Percentiles rank a stretch among this genome's conserved stretches.
phyloP scores from a whole-genome alignment of 1,140 invertebrate genomes.

The Xylocopa sonorina region DNA sequence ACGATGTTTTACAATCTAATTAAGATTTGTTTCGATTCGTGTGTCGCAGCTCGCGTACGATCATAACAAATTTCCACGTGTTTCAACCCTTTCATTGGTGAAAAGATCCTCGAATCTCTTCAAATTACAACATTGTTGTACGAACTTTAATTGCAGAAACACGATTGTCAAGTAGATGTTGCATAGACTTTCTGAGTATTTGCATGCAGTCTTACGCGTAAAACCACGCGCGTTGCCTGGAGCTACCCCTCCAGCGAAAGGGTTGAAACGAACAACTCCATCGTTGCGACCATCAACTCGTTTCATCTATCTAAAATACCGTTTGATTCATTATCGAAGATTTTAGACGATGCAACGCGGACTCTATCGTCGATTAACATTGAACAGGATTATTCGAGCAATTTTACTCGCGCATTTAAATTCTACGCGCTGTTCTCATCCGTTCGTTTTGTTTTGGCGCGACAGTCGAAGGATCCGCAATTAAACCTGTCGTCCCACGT shows the following conservation, averaged over 20 bases:
- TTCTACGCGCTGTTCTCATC: conserved; percentile 13
- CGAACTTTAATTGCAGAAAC: neutral
- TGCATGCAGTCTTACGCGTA: neutral
- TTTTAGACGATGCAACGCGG: conserved; percentile 1
- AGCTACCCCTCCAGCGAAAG: neutral
- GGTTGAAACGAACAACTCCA: neutral
- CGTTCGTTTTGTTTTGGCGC: conserved; percentile 4
- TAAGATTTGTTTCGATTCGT: too few species aligned
- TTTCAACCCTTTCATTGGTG: neutral
- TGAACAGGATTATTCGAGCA: neutral
- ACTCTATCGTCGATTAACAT: neutral
- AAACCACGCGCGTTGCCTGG: neutral
- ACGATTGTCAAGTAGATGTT: conserved; percentile 6
- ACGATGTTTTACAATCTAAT: too few species aligned
- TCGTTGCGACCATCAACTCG: neutral
- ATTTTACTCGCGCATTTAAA: neutral
- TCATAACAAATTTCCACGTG: too few species aligned
- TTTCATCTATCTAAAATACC: too few species aligned
- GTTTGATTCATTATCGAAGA: neutral
- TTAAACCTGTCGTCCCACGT: neutral
- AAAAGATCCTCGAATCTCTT: neutral
- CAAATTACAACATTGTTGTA: neutral
- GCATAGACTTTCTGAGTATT: conserved; percentile 12
- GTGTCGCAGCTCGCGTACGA: too few species aligned
- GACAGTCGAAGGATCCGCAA: neutral